These are phyloP conservation scores for Anhinga anhinga DNA, from an alignment of 2,113 vertebrate genomes.

Conservation along the genomic window DNA sequence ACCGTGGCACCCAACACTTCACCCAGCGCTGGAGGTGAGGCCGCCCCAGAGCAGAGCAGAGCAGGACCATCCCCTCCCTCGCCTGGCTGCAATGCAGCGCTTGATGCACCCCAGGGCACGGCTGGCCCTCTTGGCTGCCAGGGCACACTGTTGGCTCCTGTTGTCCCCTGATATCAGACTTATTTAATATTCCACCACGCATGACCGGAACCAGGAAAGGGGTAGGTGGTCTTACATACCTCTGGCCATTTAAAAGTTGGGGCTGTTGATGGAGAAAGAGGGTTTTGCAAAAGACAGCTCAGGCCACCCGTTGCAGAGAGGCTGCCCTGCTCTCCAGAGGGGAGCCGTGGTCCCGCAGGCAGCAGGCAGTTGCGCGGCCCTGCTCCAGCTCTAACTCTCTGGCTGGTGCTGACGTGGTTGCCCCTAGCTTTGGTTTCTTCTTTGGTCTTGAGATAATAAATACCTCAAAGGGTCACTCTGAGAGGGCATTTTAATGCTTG, in stretches of 20 bases:
- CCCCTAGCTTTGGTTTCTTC: background rate
- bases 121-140: no score
- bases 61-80: no score
- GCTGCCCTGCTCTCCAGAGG: background rate
- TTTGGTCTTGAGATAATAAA: background rate
- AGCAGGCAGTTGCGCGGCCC: background rate
- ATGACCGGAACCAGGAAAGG: background rate
- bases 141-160: no score
- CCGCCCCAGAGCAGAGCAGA: no score
- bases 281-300: background rate
- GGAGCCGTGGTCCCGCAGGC: background rate
- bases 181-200: background rate
- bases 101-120: no score
- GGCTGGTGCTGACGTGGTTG: background rate
- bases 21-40: no score
- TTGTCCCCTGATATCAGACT: background rate
- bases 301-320: fast-evolving
- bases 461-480: background rate
- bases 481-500: background rate
- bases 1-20: no score
- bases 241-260: background rate
- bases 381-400: background rate
- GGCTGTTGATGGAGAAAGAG: background rate
- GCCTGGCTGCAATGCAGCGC: no score
- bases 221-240: background rate